Conservation (phyloP, 2,797 vertebrate genomes). For the Yasuhikotakia modesta region DNA sequence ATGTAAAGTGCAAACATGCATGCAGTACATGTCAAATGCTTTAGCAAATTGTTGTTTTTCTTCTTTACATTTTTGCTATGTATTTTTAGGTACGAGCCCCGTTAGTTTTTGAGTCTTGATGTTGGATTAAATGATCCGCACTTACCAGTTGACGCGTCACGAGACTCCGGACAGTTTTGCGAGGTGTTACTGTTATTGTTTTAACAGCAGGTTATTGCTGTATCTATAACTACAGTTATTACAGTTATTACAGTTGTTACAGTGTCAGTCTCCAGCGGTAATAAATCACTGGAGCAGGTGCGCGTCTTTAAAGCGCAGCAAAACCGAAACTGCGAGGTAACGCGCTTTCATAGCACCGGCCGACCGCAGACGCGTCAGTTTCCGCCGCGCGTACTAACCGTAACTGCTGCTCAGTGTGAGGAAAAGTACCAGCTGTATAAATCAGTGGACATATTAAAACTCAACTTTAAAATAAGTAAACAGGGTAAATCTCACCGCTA, state of each 20-base stretch:
- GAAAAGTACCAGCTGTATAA: slow-evolving; percentile 17
- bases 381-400: slow-evolving; percentile 47
- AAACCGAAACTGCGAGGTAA: slow-evolving; percentile 55
- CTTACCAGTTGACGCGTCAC: slow-evolving; percentile 34
- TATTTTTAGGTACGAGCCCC: neutral
- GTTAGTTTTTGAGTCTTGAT: neutral
- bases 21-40: neutral
- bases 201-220: neutral
- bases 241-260: too few relatives aligned
- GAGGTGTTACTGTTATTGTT: neutral
- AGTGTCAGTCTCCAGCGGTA: slow-evolving; percentile 31
- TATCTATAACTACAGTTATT: neutral
- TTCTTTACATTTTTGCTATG: neutral
- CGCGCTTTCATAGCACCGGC: slow-evolving; percentile 37
- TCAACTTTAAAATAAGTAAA: neutral
- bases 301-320: slow-evolving; percentile 41
- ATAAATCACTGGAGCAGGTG: slow-evolving; percentile 57
- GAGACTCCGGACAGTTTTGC: neutral
- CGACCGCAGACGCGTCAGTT: slow-evolving; percentile 55
- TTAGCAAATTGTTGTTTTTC: neutral
- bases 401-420: slow-evolving; percentile 16
- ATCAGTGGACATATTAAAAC: neutral
- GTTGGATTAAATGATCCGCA: neutral
- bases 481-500: neutral
- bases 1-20: neutral